phyloP scores from a whole-genome alignment of 37 sponge, comb jelly and placozoan species.

The Halisarca cf. caerulea region DNA sequence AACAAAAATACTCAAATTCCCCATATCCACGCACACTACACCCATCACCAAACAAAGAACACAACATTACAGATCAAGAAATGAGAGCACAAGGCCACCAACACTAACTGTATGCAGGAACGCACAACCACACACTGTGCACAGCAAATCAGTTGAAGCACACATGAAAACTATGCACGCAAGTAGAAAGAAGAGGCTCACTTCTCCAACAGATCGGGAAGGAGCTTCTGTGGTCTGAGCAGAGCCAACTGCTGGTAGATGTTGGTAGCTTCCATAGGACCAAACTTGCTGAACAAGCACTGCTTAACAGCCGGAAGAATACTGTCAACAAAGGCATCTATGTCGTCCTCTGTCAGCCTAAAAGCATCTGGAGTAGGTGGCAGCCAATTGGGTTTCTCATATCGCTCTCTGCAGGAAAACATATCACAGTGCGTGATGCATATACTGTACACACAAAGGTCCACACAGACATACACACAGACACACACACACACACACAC shows the following conservation, averaged over 20 bases:
- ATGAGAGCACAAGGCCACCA: too few species aligned
- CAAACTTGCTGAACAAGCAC: constrained; percentile 79
- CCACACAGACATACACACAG: neutral
- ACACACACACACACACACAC: too few species aligned
- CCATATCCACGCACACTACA: too few species aligned
- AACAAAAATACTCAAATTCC: too few species aligned
- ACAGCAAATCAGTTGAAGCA: too few species aligned
- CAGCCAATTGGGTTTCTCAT: constrained; percentile 58
- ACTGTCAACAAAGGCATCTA: constrained; percentile 80
- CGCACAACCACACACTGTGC: too few species aligned
- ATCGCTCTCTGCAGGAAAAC: constrained; percentile 58
- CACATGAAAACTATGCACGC: neutral
- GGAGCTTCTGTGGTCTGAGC: constrained; percentile 75
- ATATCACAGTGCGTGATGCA: neutral
- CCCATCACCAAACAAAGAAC: too few species aligned
- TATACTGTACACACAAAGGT: neutral
- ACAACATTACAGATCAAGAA: too few species aligned
- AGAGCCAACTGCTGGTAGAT: constrained; percentile 63
- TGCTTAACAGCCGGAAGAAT: constrained; percentile 70
- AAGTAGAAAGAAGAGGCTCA: constrained; percentile 22
- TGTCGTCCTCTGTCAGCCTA: constrained; percentile 76
- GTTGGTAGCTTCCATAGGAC: constrained; percentile 42
- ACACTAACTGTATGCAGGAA: too few species aligned
- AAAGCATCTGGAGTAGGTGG: constrained; percentile 47
- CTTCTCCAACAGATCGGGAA: constrained; percentile 79